Conservation (phyloP, 1,140 invertebrate species). For the Bombus terrestris region DNA sequence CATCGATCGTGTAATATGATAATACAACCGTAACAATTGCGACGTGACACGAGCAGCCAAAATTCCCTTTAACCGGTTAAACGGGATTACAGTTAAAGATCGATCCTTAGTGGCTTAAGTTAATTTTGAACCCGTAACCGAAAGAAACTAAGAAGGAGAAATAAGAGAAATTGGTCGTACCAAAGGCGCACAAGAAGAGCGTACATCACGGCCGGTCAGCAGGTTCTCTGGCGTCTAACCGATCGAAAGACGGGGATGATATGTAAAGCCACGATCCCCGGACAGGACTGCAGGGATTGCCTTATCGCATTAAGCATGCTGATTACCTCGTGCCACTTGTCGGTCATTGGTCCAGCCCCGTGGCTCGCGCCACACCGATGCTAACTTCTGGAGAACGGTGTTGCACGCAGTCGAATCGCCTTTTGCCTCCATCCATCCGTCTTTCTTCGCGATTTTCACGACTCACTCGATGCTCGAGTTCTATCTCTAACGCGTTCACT, state of each 20-base stretch:
- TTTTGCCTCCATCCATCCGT: constrained; percentile 15
- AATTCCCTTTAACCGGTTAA: too few species aligned
- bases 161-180: constrained; percentile 47
- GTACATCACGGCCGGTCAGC: constrained; percentile 68
- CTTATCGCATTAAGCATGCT: constrained; percentile 77
- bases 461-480: background rate
- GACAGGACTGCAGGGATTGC: constrained; percentile 65
- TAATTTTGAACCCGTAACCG: background rate
- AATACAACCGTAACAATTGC: too few species aligned
- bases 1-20: accelerated
- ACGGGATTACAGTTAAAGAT: background rate
- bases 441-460: background rate
- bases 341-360: constrained; percentile 76
- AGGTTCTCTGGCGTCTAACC: constrained; percentile 22
- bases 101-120: background rate
- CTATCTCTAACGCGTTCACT: background rate
- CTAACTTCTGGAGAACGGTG: constrained; percentile 34
- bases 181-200: constrained; percentile 72
- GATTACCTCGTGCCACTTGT: constrained; percentile 82
- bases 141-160: background rate
- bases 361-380: constrained; percentile 44
- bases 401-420: background rate
- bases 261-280: constrained; percentile 61
- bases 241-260: constrained; percentile 69
- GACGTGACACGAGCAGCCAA: background rate